Evolutionary conservation across 2,888 invertebrate species (phyloP), one percentile per base, ranked within the genome.

Genomic region (Scaptodrosophila latifasciaeformis): DNA sequence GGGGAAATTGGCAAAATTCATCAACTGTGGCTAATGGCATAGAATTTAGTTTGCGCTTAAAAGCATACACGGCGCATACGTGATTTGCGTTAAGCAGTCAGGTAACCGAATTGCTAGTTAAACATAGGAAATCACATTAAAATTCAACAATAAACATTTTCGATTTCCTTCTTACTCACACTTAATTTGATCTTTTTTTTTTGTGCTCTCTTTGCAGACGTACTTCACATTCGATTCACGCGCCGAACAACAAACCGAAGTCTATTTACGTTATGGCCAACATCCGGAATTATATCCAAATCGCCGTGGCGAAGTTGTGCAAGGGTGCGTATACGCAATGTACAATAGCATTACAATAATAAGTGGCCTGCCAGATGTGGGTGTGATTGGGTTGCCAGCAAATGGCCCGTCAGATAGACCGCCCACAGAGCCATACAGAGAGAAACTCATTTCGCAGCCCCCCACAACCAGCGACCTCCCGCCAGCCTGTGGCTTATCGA

Each of bases 231-330:
- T 93, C 86, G 92, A 93, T 84, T 92, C 92, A 67, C 91, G 95
- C 67, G 95, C 96, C 37, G 96, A 96, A 85, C 95, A 96, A 83
- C 95, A 95, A 86, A 93, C 93, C 80, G 95, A 96, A 86, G 95
- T 96, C 40, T 96, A 95, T 84, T 89, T 94, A 48, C 90, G 96
- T 62, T 96, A 96, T 83, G 96, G 96, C n/a, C 96, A 95, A 81
- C 96, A 96, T 89, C 96, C 96, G 30, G 96, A 96, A 84, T 89
- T 96, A 17, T 96, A 96, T 86, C 96, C 96, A 1, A 96, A 96
- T 84, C 89, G 96, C 65, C 89, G 96, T 65, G 96, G 96, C 1
- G 94, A 95, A 86, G 91, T 96, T 15, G 93, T 95, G 1, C 92
- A 94, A 53, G 95, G 95, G 90, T 94, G 88, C 87, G 92, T 87